These are phyloP conservation scores for Sapayoa aenigma DNA, from an alignment of 2,113 vertebrate species.

Conservation along the genomic window DNA sequence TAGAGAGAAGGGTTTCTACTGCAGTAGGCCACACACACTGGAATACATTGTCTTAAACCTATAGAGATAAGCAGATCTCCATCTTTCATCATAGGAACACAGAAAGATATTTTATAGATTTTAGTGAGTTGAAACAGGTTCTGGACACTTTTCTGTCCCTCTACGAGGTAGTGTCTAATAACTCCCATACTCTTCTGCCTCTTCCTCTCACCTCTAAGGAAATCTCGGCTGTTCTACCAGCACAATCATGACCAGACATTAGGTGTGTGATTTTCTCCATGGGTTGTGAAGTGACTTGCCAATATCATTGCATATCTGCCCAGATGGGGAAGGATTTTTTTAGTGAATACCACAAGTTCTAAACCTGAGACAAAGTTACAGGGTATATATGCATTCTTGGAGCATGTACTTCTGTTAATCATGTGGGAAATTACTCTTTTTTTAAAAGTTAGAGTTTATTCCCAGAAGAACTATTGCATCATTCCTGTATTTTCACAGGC, in stretches of 20 bases:
- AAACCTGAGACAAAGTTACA: not conserved
- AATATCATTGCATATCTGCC: not conserved
- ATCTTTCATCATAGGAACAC: not conserved
- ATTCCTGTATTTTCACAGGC: not conserved
- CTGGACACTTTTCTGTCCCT: not conserved
- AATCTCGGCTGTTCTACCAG: not conserved
- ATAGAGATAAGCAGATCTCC: not conserved
- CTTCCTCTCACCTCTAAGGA: accelerated
- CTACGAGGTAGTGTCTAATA: not conserved
- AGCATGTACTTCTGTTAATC: not conserved
- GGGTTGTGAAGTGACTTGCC: not conserved
- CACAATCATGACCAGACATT: not conserved
- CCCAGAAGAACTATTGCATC: not conserved
- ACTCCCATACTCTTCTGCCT: not conserved
- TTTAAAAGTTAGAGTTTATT: not conserved
- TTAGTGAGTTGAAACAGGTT: not conserved
- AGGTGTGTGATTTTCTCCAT: not conserved
- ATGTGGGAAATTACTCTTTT: not conserved
- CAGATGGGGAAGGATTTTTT: not conserved
- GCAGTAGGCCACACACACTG: too few species aligned
- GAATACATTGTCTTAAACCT: too few species aligned
- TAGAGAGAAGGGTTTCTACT: too few species aligned
- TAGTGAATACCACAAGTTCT: not conserved
- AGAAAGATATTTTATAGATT: not conserved
- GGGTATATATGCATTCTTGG: not conserved